phyloP scores from a whole-genome alignment of 1,140 invertebrate species.

The Trachymyrmex septentrionalis region DNA sequence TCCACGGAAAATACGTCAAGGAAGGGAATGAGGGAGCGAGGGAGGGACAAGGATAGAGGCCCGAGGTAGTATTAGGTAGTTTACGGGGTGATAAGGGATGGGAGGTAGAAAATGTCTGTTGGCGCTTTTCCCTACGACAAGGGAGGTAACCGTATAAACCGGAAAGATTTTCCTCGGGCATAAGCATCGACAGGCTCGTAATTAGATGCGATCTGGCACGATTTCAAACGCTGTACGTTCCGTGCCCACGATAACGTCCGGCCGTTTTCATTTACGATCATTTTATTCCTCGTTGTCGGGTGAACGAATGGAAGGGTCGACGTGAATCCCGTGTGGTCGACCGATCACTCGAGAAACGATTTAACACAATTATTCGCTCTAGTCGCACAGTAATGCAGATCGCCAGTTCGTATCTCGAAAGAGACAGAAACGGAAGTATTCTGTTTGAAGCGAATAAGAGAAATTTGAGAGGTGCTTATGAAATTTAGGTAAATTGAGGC shows the following conservation, averaged over 20 bases:
- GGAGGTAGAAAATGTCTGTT: slow-evolving; percentile 61
- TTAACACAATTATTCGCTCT: slow-evolving; percentile 47
- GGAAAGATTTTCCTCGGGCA: slow-evolving; percentile 59
- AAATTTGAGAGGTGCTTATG: not conserved
- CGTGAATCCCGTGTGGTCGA: slow-evolving; percentile 33
- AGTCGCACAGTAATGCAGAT: not conserved
- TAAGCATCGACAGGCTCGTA: slow-evolving; percentile 69
- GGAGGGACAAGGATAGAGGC: not conserved
- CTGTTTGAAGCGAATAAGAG: not conserved
- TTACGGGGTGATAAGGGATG: slow-evolving; percentile 4
- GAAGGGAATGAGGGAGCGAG: slow-evolving; percentile 4
- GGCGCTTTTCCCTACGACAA: slow-evolving; percentile 54
- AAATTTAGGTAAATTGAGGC: not conserved
- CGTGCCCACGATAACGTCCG: not conserved
- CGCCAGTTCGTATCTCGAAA: not conserved
- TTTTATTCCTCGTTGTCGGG: slow-evolving; percentile 42
- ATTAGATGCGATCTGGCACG: slow-evolving; percentile 70
- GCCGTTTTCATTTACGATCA: slow-evolving; percentile 56
- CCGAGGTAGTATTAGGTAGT: slow-evolving; percentile 16
- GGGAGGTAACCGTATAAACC: slow-evolving; percentile 33
- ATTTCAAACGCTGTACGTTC: slow-evolving; percentile 44
- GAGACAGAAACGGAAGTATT: slow-evolving; percentile 8
- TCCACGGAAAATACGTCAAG: slow-evolving; percentile 74
- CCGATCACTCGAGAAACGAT: slow-evolving; percentile 48
- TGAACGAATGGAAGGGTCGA: slow-evolving; percentile 23